phyloP scores from a whole-genome alignment of 92 coral and sea anemone species.

The Actinernus sp. region DNA sequence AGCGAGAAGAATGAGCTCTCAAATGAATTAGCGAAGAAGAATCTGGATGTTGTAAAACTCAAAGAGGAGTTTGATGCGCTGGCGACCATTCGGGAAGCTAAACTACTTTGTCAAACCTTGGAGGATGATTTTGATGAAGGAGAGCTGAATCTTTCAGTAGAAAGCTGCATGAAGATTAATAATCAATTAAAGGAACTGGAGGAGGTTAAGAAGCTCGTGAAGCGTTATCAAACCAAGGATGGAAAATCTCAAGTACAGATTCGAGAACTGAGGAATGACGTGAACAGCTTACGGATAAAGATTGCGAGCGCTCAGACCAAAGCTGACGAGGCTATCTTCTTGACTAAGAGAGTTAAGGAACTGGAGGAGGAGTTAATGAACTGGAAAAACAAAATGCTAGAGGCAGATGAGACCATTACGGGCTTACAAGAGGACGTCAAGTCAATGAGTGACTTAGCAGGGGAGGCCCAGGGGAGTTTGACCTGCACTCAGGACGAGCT shows the following conservation, averaged over 20 bases:
- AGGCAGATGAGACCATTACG: conserved; percentile 81
- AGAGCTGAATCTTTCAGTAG: conserved; percentile 60
- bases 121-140: conserved; percentile 76
- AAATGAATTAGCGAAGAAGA: conserved; percentile 84
- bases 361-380: conserved; percentile 84
- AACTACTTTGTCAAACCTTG: conserved; percentile 79
- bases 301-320: conserved; percentile 83
- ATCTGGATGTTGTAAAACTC: conserved; percentile 84
- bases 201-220: conserved; percentile 80
- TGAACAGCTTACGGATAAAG: conserved; percentile 76
- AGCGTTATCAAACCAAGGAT: conserved; percentile 85
- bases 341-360: conserved; percentile 83
- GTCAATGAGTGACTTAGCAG: conserved; percentile 98
- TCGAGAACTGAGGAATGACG: conserved; percentile 78
- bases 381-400: conserved; percentile 78
- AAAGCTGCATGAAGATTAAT: conserved; percentile 57
- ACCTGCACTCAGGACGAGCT: conserved; percentile 98
- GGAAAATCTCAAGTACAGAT: conserved; percentile 89
- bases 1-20: conserved; percentile 85
- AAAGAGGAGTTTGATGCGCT: conserved; percentile 95
- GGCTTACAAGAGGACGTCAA: conserved; percentile 93
- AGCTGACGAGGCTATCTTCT: conserved; percentile 89
- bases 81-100: conserved; percentile 92
- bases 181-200: conserved; percentile 94
- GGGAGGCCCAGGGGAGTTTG: conserved; percentile 98